A percentile compares a stretch with the other conserved stretches of the same genome.
phyloP scores from a whole-genome alignment of 1,140 invertebrate species.

The Cydia strobilella region DNA sequence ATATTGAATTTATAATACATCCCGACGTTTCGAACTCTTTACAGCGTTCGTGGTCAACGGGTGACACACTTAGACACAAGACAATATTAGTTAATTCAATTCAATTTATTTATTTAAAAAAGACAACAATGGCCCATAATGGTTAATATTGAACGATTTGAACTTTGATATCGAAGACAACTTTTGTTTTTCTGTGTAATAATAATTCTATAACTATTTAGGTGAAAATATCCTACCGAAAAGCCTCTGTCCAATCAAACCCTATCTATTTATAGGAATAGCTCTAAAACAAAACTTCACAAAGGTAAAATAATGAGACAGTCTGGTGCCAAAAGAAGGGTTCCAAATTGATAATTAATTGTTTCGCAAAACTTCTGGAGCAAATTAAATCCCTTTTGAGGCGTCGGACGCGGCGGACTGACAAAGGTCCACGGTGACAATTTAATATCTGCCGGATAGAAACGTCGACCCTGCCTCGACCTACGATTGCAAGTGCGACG shows the following conservation, averaged over 20 bases:
- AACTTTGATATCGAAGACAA: too few species aligned
- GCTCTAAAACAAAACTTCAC: slow-evolving; percentile 31
- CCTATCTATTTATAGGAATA: neutral
- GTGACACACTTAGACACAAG: too few species aligned
- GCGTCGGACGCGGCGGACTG: slow-evolving; percentile 53
- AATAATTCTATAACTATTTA: neutral
- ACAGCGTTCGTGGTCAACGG: too few species aligned
- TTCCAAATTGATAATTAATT: slow-evolving; percentile 76
- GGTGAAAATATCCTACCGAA: neutral
- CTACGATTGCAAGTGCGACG: neutral
- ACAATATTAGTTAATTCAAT: too few species aligned
- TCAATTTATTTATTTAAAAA: too few species aligned
- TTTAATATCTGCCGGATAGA: slow-evolving; percentile 71
- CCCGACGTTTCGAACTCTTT: too few species aligned
- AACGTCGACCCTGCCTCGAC: slow-evolving; percentile 44
- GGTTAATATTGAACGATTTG: too few species aligned
- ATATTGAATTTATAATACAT: too few species aligned
- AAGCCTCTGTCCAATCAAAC: neutral
- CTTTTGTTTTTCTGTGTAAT: too few species aligned
- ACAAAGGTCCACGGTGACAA: slow-evolving; percentile 72
- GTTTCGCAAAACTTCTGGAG: slow-evolving; percentile 67
- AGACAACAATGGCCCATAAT: too few species aligned
- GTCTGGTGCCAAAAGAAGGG: slow-evolving; percentile 66
- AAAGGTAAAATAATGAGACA: slow-evolving; percentile 44
- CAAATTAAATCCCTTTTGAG: slow-evolving; percentile 74